phyloP scores from a whole-genome alignment of 2,888 invertebrate genomes.

The Agrochola litura region DNA sequence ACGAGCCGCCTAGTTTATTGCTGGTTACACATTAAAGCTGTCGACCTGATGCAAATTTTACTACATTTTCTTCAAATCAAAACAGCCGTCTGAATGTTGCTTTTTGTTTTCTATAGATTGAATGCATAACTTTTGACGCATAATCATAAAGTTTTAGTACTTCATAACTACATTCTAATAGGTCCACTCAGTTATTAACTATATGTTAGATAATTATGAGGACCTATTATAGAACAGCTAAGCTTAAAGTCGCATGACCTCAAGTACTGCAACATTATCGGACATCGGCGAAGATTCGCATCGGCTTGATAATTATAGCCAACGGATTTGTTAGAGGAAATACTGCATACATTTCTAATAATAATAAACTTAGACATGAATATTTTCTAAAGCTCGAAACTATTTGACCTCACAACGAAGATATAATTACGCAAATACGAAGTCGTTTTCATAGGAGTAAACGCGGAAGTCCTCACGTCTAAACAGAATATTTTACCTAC shows the following conservation, averaged over 20 bases:
- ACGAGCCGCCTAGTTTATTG: slow-evolving; percentile 35
- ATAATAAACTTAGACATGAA: not conserved
- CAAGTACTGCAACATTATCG: slow-evolving; percentile 22
- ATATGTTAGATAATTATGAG: slow-evolving; percentile 15
- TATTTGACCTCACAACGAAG: not conserved
- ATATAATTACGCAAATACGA: not conserved
- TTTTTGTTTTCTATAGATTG: slow-evolving; percentile 27
- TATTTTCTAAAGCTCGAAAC: not conserved
- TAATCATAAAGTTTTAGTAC: slow-evolving; percentile 27
- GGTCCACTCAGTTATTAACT: slow-evolving; percentile 9
- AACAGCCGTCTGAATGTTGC: slow-evolving; percentile 13
- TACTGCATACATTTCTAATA: slow-evolving; percentile 20
- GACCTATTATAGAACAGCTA: not conserved
- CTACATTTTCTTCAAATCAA: slow-evolving; percentile 21
- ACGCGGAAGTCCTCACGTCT: slow-evolving; percentile 20
- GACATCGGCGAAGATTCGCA: slow-evolving; percentile 39
- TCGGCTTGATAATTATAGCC: slow-evolving; percentile 30
- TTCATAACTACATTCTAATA: slow-evolving; percentile 43
- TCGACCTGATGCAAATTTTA: slow-evolving; percentile 23
- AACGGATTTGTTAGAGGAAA: slow-evolving; percentile 7
- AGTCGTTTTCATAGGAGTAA: not conserved
- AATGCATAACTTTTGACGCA: not conserved
- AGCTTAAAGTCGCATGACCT: slow-evolving; percentile 2
- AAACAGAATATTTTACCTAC: slow-evolving; percentile 17
- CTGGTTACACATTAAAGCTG: slow-evolving; percentile 40